Evolutionary conservation across 1,140 invertebrate species (phyloP), one percentile per base, ranked within the genome.

Genomic region (Rhizoglyphus robini): DNA sequence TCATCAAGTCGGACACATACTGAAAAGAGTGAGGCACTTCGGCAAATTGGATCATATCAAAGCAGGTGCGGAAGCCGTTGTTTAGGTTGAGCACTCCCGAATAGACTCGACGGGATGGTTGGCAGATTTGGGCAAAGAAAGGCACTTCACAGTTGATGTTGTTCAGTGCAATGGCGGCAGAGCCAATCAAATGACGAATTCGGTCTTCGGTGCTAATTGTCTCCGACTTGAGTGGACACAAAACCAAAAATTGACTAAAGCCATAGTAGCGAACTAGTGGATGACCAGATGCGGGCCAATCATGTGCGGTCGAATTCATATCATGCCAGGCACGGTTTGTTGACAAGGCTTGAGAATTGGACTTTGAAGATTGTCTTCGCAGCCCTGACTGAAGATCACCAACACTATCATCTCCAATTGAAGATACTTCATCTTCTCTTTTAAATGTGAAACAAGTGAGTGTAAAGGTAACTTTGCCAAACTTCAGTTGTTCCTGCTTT

Each of bases 21-120:
- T 83, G 84, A 71, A 84, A 91, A 70, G 90, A 85, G 41, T 81
- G 78, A n/a, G 89, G 88, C 64, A 86, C 80, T 71, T 83, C 83
- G 72, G 85, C 85, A 41, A 96, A 79, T 73, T 93, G 88, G 65
- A 92, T 85, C 81, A 93, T 89, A 71, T 94, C 86, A 76, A 89
- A 92, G 72, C 86, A 84, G 29, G 85, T 84, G 67, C 85, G 81
- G 8, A 85, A 79, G 57, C 84, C 84, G 72, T 80, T 83, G 32
- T 64, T 31, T 31, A 32, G 20, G 84, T 83, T 73, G 88, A 82
- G 71, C 83, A 86, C 11, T 87, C 90, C 90, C 38, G 85, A 75
- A 75, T 86, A 96, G 77, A 83, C 87, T 69, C 86, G 84, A 72
- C 89, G 86, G 80, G 85, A 86, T 63, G 80, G 80, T 74, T 89